Evolutionary conservation across 1,140 invertebrate species (phyloP), one percentile per base, ranked within the genome.

Genomic region (Drosophila ercepeae): DNA sequence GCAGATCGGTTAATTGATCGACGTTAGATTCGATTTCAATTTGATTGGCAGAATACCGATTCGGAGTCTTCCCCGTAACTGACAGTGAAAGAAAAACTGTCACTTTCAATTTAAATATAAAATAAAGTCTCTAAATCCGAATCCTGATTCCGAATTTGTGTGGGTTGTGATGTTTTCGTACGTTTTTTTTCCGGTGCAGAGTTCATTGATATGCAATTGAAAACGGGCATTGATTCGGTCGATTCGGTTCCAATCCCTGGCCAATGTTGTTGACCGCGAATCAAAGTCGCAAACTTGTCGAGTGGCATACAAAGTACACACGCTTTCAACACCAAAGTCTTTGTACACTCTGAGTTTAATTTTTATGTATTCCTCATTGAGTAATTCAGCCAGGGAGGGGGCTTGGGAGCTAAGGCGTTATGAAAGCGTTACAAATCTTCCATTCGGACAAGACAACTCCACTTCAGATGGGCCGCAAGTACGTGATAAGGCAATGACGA

Each of bases 401-500:
- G 34, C n/a, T 19, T 55, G 3, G 25, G 54, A 42, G 36, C 63
- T 52, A 46, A 60, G 53, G 51, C 69, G 64, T 83, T 78, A 83
- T 86, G 70, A 83, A 83, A 79, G 75, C 76, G 78, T 86, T 75
- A 84, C 78, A 67, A 84, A 83, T 83, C 63, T 60, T 19, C 11
- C 23, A 54, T 36, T 45, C 58, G 46, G 59, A 46, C 42, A 52
- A 64, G 36, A 34, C 67, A 71, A 39, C 25, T 21, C 55, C 29
- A 27, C 57, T 63, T 46, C n/a, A 72, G 48, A 72, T 52, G 50
- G 49, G 16, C 52, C 21, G 32, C 68, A n/a, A 32, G 49, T 61
- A 72, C 57, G 69, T 72, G 69, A 72, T 72, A 59, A 67, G 55
- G 27, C 54, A 44, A 52, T 39, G 58, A 48, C 45, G 55, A 44